Evolutionary conservation across 1,140 invertebrate species (phyloP).

Genomic region (Hydropsyche tenuis): DNA sequence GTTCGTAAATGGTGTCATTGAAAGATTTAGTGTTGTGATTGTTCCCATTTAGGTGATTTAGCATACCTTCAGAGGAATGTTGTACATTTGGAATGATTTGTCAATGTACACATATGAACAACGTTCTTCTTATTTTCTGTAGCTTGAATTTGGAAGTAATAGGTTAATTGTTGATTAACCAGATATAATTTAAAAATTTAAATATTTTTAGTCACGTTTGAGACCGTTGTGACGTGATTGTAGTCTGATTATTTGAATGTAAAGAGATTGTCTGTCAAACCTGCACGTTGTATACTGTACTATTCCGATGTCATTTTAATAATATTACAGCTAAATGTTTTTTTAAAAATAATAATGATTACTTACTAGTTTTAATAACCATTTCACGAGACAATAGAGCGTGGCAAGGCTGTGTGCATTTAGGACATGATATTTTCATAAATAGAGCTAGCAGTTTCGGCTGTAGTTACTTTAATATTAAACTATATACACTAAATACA

Average conservation of each 20-base stretch:
- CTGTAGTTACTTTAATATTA: slow-evolving; percentile 46
- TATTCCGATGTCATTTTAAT: slow-evolving; percentile 41
- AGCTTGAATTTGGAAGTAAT: slow-evolving; percentile 47
- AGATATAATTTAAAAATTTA: slow-evolving; percentile 34
- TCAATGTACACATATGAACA: slow-evolving; percentile 47
- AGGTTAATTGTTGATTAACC: slow-evolving; percentile 41
- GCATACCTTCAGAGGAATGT: slow-evolving; percentile 47
- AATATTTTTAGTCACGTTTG: slow-evolving; percentile 46
- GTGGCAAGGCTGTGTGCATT: slow-evolving; percentile 73
- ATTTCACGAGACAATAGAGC: slow-evolving; percentile 59
- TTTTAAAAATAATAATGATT: slow-evolving; percentile 37
- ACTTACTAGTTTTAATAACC: slow-evolving; percentile 38
- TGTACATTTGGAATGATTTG: slow-evolving; percentile 50
- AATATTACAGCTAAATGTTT: slow-evolving; percentile 37
- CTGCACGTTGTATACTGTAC: slow-evolving; percentile 48
- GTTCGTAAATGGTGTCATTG: slow-evolving; percentile 51
- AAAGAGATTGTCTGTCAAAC: slow-evolving; percentile 46
- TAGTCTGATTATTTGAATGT: slow-evolving; percentile 48
- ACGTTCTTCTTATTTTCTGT: slow-evolving; percentile 49
- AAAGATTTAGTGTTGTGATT: slow-evolving; percentile 50
- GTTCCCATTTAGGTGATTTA: slow-evolving; percentile 48
- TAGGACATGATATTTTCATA: slow-evolving; percentile 58
- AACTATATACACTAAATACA: slow-evolving; percentile 49
- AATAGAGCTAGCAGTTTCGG: slow-evolving; percentile 48
- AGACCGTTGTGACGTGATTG: slow-evolving; percentile 46